Percentiles rank a stretch among this genome's conserved stretches.
Conservation (phyloP, 1,140 invertebrate species). For the Orchestia grillus region DNA sequence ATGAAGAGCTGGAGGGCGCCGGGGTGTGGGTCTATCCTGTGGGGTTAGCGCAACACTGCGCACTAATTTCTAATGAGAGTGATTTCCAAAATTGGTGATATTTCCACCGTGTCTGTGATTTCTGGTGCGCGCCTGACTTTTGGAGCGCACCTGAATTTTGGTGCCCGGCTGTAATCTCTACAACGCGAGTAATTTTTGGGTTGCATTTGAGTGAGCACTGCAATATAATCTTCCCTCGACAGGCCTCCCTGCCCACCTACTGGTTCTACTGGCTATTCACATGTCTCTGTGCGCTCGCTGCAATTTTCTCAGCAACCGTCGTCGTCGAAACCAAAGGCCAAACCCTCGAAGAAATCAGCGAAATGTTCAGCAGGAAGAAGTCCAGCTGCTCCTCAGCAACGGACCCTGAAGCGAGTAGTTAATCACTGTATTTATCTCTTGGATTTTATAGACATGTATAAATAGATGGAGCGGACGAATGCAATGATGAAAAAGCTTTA, state of each 20-base stretch:
- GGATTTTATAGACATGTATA: too few relatives aligned
- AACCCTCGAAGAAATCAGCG: slow-evolving; percentile 81
- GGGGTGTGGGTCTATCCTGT: too few relatives aligned
- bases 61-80: too few relatives aligned
- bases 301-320: slow-evolving; percentile 80
- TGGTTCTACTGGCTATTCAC: slow-evolving; percentile 74
- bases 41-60: too few relatives aligned
- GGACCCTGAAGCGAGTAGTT: neutral
- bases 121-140: neutral
- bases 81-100: too few relatives aligned
- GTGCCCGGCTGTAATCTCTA: neutral
- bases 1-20: too few relatives aligned
- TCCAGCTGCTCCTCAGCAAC: neutral
- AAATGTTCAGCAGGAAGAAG: slow-evolving; percentile 19
- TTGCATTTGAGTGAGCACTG: neutral
- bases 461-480: too few relatives aligned
- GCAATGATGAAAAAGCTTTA: too few relatives aligned
- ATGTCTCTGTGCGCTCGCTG: slow-evolving; percentile 79
- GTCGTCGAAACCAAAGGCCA: slow-evolving; percentile 94
- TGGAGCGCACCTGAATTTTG: neutral
- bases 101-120: neutral
- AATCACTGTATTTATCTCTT: too few relatives aligned
- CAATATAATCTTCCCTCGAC: neutral
- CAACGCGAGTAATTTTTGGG: neutral
- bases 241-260: slow-evolving; percentile 45